Conservation (phyloP, 2,888 invertebrate genomes). For the Luffia ferchaultella region DNA sequence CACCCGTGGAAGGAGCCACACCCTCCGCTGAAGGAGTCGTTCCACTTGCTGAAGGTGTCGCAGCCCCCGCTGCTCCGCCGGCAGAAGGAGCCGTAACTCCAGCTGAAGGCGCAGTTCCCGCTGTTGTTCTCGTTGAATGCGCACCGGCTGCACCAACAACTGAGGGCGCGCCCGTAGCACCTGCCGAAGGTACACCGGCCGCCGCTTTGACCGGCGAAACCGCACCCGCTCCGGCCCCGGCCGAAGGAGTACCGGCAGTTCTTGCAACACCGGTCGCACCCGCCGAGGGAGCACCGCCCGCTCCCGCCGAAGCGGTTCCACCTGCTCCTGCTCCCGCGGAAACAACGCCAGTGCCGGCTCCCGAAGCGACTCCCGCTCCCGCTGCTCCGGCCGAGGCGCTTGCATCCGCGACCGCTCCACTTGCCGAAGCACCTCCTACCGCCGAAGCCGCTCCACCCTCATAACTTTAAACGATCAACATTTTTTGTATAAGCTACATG, state of each 20-base stretch:
- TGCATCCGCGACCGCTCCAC: conserved; percentile 11
- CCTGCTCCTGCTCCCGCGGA: conserved; percentile 19
- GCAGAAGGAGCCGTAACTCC: conserved; percentile 21
- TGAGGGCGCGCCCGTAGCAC: conserved; percentile 15
- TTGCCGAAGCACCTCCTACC: conserved; percentile 12
- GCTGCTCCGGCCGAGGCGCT: conserved; percentile 7
- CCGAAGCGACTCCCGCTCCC: conserved; percentile 8
- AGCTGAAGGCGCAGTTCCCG: conserved; percentile 18
- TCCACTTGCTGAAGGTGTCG: conserved; percentile 19
- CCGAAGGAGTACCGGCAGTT: conserved; percentile 16
- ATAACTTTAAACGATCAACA: too few relatives aligned
- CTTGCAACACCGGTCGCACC: conserved; percentile 16
- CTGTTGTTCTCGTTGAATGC: conserved; percentile 18
- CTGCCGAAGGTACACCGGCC: conserved; percentile 18
- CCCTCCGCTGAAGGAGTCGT: conserved; percentile 24
- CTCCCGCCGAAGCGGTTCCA: conserved; percentile 20
- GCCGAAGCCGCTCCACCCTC: conserved; percentile 14
- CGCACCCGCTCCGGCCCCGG: conserved; percentile 16
- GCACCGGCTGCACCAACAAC: conserved; percentile 14
- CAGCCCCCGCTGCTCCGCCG: conserved; percentile 26
- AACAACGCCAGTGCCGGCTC: conserved; percentile 18
- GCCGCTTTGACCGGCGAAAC: conserved; percentile 13
- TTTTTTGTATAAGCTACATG: too few relatives aligned
- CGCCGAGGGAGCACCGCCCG: conserved; percentile 19
- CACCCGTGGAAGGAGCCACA: conserved; percentile 21